Percentiles rank a stretch among this genome's conserved stretches.
phyloP scores from a whole-genome alignment of 2,113 vertebrate genomes.

The Psammodynastes pulverulentus region DNA sequence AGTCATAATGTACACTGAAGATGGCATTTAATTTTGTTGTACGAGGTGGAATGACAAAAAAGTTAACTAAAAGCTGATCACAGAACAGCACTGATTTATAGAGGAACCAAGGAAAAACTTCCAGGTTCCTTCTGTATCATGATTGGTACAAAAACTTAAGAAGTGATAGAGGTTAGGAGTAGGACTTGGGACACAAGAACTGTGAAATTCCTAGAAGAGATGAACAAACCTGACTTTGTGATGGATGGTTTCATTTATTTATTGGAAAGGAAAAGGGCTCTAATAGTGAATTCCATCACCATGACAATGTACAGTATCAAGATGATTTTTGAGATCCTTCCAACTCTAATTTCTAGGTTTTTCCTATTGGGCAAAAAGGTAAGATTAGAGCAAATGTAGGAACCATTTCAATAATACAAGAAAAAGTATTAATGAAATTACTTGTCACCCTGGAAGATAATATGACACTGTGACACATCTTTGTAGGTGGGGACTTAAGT shows the following conservation, averaged over 20 bases:
- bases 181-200: background rate
- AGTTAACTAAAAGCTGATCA: too few species aligned
- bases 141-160: background rate
- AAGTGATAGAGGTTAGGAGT: background rate
- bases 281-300: background rate
- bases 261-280: background rate
- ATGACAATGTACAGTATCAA: background rate
- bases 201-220: background rate
- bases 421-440: background rate
- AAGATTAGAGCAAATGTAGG: background rate
- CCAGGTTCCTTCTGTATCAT: too few species aligned
- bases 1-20: too few species aligned
- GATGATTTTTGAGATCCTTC: background rate
- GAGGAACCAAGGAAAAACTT: background rate
- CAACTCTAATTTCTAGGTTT: background rate
- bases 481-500: background rate
- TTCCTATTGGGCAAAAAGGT: background rate
- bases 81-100: background rate
- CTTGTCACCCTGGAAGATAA: background rate
- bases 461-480: background rate
- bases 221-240: background rate
- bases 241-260: background rate
- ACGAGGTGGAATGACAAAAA: too few species aligned
- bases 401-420: background rate
- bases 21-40: too few species aligned